These are phyloP conservation scores for Phalacrocorax brasilianus DNA, from an alignment of 2,113 vertebrate genomes.

Conservation along the genomic window DNA sequence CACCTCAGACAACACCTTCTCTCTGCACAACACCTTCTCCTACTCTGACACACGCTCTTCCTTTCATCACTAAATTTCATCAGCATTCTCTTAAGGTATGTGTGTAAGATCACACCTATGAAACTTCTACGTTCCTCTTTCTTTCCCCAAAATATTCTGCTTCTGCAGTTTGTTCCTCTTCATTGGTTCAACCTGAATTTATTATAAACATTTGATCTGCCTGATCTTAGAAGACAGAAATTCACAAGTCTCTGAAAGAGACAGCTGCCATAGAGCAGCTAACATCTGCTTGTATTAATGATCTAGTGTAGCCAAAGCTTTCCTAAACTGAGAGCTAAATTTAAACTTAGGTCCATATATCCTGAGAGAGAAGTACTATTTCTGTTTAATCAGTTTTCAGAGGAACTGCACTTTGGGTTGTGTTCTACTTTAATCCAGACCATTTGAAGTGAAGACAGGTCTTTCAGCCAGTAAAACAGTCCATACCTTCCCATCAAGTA, in stretches of 20 bases:
- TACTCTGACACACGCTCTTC: background rate
- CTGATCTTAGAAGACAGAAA: background rate
- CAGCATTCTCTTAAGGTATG: background rate
- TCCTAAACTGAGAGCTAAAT: background rate
- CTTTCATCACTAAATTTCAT: background rate
- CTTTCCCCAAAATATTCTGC: background rate
- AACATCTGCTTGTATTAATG: background rate
- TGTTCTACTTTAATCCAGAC: background rate
- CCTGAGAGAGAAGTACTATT: background rate
- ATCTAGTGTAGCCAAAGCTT: background rate
- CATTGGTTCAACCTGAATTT: background rate
- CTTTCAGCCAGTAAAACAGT: background rate
- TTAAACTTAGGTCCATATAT: background rate
- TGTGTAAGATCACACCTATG: background rate
- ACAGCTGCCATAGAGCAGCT: background rate
- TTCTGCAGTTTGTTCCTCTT: background rate
- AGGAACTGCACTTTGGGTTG: background rate
- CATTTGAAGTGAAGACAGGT: background rate
- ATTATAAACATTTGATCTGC: background rate
- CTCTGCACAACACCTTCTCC: background rate
- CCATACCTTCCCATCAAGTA: constrained; percentile 94
- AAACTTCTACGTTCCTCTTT: background rate
- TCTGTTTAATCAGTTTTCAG: background rate
- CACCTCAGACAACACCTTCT: background rate
- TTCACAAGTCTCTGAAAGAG: background rate